Evolutionary conservation across 2,113 vertebrate species (phyloP), one percentile per base, ranked within the genome.

Genomic region (Cercocebus atys): DNA sequence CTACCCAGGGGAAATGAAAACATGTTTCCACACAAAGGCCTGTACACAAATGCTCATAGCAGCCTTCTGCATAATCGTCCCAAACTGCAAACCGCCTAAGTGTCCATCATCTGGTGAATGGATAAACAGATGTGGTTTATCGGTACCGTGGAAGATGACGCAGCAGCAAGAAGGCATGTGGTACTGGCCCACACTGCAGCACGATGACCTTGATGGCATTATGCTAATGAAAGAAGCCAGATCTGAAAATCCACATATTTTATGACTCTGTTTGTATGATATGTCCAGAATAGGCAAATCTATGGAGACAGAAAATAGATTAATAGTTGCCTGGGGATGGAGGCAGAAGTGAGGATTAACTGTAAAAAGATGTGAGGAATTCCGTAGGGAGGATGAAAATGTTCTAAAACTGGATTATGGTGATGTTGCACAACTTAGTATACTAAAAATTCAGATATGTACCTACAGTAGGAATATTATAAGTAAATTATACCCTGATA

Each of bases 71-170:
- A 1, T 57, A 23, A 20, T 12, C 5, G n/a, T n/a, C 13, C 50
- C 47, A 20, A 23, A 18, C 68, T 52, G 11, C 43, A 2, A 1
- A 32, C 25, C 7, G 20, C 32, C 8, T 35, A 4, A 27, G 9
- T 61, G 9, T 25, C 50, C 9, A 3, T 70, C 23, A 6, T 22
- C 61, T 43, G 38, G 30, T 38, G n/a, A 20, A 38, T 32, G 6
- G 83, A 38, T 47, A 27, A 78, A 11, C 38, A 40, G 50, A 25
- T 5, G 23, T 43, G 38, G 30, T 32, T 14, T 50, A 16, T 45
- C 0, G 12, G 2, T 35, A 16, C 5, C 17, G 18, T 13, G 40
- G 30, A 32, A 3, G 5, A 3, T 4, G n/a, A 20, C 32, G 16
- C 12, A 45, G 80, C 70, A 14, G 1, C 32, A 70, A n/a, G 27